phyloP scores from a whole-genome alignment of 2,113 vertebrate species.

The Herpailurus yagouaroundi region DNA sequence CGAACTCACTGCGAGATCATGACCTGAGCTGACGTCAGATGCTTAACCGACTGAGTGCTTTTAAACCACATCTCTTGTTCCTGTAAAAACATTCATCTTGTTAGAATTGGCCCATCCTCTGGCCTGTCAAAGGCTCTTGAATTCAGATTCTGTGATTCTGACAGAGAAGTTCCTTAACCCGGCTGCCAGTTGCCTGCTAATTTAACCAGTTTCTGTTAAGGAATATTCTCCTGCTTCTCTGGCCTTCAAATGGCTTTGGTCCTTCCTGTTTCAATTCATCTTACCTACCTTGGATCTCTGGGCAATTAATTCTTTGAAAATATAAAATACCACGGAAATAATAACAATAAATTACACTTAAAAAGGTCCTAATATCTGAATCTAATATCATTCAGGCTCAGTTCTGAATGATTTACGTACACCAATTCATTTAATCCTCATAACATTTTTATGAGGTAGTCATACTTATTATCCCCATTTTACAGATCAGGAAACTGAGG shows the following conservation, averaged over 20 bases:
- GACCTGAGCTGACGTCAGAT: no score
- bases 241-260: not conserved
- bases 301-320: not conserved
- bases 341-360: not conserved
- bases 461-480: not conserved
- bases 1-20: no score
- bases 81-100: not conserved
- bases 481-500: constrained; percentile 2
- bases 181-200: not conserved
- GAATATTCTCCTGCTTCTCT: not conserved
- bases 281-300: not conserved
- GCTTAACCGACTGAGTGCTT: not conserved
- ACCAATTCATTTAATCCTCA: not conserved
- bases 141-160: constrained; percentile 23
- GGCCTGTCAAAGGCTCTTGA: not conserved
- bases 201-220: not conserved
- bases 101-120: not conserved
- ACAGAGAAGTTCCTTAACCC: not conserved
- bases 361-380: not conserved
- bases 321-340: constrained; percentile 16
- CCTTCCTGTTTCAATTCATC: not conserved
- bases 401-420: not conserved
- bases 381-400: not conserved
- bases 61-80: not conserved
- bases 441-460: not conserved